Base-by-base conservation (phyloP, 2,888 invertebrate species). In the Amiota minor region DNA sequence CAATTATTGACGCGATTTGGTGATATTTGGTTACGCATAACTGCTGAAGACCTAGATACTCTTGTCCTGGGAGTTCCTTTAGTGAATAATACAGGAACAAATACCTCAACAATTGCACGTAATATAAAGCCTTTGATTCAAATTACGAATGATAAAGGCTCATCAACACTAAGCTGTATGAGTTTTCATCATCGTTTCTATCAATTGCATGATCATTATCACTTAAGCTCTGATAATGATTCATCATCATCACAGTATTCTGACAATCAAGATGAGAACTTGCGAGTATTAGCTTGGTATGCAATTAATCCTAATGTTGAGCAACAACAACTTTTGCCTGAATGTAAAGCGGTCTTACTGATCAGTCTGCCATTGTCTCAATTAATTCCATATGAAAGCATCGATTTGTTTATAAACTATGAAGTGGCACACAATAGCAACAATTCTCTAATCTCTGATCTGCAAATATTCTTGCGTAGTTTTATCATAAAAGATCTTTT, bases 11-110 rank as follows among this genome's bases (percentile, higher is more conserved):
- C 80, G 0, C 86, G 87, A 10, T 86, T 85, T 64, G 88, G 88
- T 9, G 86, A 89, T 74, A 78, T 88, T 1, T 89, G 89, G 89
- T 77, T 82, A 20, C 83, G 88, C 10, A 71, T 85, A 9, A 76
- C 80, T 9, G 75, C 76, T 20, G 35, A 35, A 35, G 35, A 35
- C 6, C 65, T 74, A 53, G 81, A 84, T 4, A 72, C 70, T 6
- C 68, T 88, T 1, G 80, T 89, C 6, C 70, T 88, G 47, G 89
- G 89, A 49, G 80, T 85, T 0, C 79, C 88, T 11, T 69, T 89
- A 9, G 75, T 85, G 12, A 89, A 88, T 73, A 81, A 83, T 47
- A 78, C 76, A 4, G 76, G 80, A 3, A 73, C 70, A 12, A 71
- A 67, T 45, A 72, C 78, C 0, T 70, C 72, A 9, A 75, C 16